phyloP scores from a whole-genome alignment of 2,113 vertebrate genomes.

The Notiomystis cincta region DNA sequence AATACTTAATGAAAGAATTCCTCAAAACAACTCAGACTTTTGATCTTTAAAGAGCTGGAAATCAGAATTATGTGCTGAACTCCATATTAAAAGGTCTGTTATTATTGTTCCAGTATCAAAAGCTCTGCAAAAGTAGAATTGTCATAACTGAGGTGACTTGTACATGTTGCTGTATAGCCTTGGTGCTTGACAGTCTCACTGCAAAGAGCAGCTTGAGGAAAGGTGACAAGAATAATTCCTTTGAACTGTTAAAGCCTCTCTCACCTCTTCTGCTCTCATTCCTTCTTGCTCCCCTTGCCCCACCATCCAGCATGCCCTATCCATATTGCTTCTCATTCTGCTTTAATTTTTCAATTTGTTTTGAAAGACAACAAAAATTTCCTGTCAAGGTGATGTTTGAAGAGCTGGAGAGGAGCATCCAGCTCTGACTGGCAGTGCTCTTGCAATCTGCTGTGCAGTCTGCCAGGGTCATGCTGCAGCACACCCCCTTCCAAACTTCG shows the following conservation, averaged over 20 bases:
- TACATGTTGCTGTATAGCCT: not conserved
- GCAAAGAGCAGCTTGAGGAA: not conserved
- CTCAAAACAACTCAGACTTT: not conserved
- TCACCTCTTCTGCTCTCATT: not conserved
- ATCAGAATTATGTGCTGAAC: not conserved
- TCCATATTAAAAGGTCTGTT: not conserved
- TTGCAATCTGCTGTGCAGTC: fast-evolving
- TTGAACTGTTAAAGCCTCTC: not conserved
- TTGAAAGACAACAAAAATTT: not conserved
- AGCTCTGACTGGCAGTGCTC: fast-evolving
- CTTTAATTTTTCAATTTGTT: constrained; percentile 4
- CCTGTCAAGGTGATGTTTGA: not conserved
- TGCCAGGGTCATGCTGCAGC: not conserved
- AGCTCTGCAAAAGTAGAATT: not conserved
- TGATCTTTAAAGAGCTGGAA: not conserved
- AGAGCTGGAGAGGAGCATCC: not conserved
- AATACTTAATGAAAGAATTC: not conserved
- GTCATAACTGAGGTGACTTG: not conserved
- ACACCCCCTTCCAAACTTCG: not conserved
- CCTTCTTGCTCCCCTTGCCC: not conserved
- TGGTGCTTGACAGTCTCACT: not conserved
- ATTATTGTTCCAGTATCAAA: not conserved
- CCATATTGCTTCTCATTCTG: not conserved
- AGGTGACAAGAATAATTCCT: not conserved
- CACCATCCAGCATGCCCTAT: not conserved